Base-by-base conservation (phyloP, 1,140 invertebrate genomes). In the Odontomachus brunneus region DNA sequence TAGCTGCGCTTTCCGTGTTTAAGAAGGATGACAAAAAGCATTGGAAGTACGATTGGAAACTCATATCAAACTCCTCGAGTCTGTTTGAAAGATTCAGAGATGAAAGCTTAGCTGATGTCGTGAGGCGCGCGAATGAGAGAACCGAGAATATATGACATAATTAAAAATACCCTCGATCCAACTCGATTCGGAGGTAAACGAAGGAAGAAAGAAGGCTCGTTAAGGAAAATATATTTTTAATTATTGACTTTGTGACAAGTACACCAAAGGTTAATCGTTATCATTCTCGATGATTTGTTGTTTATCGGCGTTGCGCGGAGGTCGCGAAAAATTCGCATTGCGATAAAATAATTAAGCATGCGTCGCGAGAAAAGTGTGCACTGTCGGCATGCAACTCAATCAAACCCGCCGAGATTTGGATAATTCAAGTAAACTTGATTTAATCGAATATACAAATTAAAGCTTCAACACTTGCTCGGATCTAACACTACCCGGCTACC, bases 251-350 rank as follows among this genome's bases (percentile, higher is more conserved):
- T 63, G n/a, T n/a, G n/a, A 22, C 17, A 65, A 59, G 57, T 60
- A 44, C 44, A 67, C 9, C 65, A 78, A 82, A 89, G 82, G 83
- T 89, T 67, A 80, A n/a, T 12, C 22, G 1, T 87, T 87, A 89
- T 89, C 78, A 26, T 11, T 26, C 48, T 80, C 51, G n/a, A 7
- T 17, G 55, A 51, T 83, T 38, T 22, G 51, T 24, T 75, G 67
- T 66, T 89, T 74, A 81, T 84, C 74, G 44, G 9, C 33, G 75
- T 80, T 19, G 51, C n/a, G 49, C 7, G 48, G 19, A 19, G 29
- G 57, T 85, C 53, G 57, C 3, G 26, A n/a, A 83, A 82, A 86
- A 33, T 48, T 17, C 22, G 51, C 63, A 51, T 29, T 14, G 12
- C 33, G 63, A 78, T 24, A 55, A 62, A 73, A 11, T 60, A 82